Evolutionary conservation across 1,140 invertebrate species (phyloP).

Genomic region (Teleogryllus occipitalis): DNA sequence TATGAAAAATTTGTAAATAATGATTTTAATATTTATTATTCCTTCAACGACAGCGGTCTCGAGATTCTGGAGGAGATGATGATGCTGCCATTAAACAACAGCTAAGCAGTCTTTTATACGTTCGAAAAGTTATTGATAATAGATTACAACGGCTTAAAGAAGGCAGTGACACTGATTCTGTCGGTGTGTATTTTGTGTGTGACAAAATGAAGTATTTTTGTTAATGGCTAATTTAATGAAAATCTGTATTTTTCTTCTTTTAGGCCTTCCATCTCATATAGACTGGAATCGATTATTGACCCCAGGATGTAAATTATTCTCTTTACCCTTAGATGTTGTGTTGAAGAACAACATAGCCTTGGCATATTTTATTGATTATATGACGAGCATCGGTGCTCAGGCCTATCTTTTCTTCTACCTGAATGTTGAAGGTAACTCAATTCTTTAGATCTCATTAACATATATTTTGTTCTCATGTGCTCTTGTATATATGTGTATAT

Average conservation of each 20-base stretch:
- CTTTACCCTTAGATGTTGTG: conserved; percentile 66
- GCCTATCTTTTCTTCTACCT: conserved; percentile 72
- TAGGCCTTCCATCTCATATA: conserved; percentile 34
- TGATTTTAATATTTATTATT: neutral
- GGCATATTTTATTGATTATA: conserved; percentile 75
- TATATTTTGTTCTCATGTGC: no score
- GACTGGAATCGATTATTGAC: conserved; percentile 46
- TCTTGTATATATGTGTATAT: no score
- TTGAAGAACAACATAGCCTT: conserved; percentile 71
- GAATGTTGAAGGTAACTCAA: conserved; percentile 58
- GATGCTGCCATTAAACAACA: conserved; percentile 79
- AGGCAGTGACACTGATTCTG: conserved; percentile 41
- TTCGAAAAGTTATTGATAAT: conserved; percentile 64
- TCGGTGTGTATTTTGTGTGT: conserved; percentile 29
- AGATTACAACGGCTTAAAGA: conserved; percentile 53
- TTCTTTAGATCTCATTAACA: no score
- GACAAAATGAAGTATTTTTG: neutral
- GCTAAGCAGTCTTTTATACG: conserved; percentile 76
- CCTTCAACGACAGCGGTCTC: conserved; percentile 50
- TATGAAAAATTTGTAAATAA: no score
- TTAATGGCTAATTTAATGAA: neutral
- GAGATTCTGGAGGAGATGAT: conserved; percentile 74
- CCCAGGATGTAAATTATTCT: conserved; percentile 52
- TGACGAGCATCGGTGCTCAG: conserved; percentile 61
- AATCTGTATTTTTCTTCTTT: conserved; percentile 16